A percentile compares a stretch with the other conserved stretches of the same genome.
Evolutionary conservation across 2,888 invertebrate genomes (phyloP).

Genomic region (Athalia circularis): DNA sequence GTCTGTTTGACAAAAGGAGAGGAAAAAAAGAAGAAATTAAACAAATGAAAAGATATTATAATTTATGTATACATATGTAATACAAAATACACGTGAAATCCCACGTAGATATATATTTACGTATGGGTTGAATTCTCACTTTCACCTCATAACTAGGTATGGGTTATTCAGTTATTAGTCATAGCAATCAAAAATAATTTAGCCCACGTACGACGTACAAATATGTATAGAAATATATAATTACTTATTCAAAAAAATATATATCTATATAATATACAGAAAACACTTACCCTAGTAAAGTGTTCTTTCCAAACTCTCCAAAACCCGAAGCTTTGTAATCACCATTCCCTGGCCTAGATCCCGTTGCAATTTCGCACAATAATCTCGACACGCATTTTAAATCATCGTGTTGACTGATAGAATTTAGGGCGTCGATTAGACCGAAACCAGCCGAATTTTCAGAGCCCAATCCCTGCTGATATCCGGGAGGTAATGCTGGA

Average conservation of each 20-base stretch:
- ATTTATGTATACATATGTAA: not conserved
- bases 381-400: constrained; percentile 87
- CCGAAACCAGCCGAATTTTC: constrained; percentile 50
- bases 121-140: not conserved
- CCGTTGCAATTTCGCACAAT: constrained; percentile 84
- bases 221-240: constrained; percentile 8
- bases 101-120: no score
- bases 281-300: constrained; percentile 77
- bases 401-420: constrained; percentile 84
- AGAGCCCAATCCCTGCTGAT: no score
- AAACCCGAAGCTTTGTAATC: constrained; percentile 57
- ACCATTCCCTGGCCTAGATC: constrained; percentile 63
- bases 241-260: not conserved
- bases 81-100: no score
- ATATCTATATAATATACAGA: not conserved
- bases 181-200: constrained; percentile 18
- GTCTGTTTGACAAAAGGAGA: not conserved
- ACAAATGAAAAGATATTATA: not conserved
- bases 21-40: not conserved
- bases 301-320: constrained; percentile 63
- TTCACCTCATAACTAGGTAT: constrained; percentile 8
- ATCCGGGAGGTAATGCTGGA: no score
- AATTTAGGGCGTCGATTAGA: constrained; percentile 75
- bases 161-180: no score
- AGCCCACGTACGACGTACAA: not conserved